phyloP scores from a whole-genome alignment of 2,797 vertebrate genomes.

The Spea hammondii region DNA sequence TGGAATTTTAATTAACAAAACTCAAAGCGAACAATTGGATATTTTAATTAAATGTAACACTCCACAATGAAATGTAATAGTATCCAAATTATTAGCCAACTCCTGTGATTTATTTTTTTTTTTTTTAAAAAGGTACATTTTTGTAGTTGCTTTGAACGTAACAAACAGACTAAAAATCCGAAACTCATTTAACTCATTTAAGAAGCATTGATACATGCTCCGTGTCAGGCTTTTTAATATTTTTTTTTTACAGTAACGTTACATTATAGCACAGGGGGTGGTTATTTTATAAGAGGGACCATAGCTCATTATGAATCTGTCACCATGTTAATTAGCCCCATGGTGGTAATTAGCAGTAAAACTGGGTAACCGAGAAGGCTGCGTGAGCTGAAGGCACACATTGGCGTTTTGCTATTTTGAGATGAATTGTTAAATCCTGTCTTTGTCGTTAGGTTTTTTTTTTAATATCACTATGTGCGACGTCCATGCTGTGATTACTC shows the following conservation, averaged over 20 bases:
- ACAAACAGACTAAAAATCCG: neutral
- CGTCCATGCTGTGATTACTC: neutral
- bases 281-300: slow-evolving; percentile 22
- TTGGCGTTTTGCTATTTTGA: slow-evolving; percentile 26
- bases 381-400: slow-evolving; percentile 15
- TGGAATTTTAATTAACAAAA: too few species aligned
- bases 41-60: too few species aligned
- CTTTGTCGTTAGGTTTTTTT: slow-evolving; percentile 23
- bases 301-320: slow-evolving; percentile 18
- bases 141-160: slow-evolving; percentile 9
- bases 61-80: too few species aligned
- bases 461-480: too few species aligned
- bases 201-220: too few species aligned
- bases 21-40: too few species aligned
- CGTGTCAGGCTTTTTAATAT: neutral
- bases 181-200: too few species aligned
- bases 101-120: neutral
- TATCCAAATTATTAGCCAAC: too few species aligned
- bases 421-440: slow-evolving; percentile 33
- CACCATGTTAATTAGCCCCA: slow-evolving; percentile 26
- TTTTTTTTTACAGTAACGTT: slow-evolving; percentile 18
- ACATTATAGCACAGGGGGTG: slow-evolving; percentile 29
- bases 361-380: slow-evolving; percentile 18
- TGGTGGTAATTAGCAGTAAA: slow-evolving; percentile 27
- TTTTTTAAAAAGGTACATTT: neutral